Evolutionary conservation across 1,140 invertebrate species (phyloP).

Genomic region (Sweltsa coloradensis): DNA sequence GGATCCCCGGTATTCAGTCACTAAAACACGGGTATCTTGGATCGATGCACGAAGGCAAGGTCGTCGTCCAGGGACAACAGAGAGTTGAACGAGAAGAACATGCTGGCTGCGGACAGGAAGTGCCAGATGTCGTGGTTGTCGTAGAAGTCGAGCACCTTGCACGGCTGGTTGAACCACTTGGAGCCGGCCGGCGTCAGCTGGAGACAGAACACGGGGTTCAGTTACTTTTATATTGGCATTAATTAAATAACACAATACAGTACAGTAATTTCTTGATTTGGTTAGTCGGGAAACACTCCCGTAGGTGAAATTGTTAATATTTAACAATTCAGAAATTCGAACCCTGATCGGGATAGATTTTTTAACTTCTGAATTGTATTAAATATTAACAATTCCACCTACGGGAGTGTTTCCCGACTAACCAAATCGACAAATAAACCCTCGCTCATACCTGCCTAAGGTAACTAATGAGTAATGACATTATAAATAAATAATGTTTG

Average conservation of each 20-base stretch:
- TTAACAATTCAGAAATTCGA: no score
- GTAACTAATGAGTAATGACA: neutral
- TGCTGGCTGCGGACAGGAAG: slow-evolving; percentile 67
- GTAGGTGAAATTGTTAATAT: no score
- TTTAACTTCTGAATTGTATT: no score
- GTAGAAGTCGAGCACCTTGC: slow-evolving; percentile 64
- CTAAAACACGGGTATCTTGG: slow-evolving; percentile 70
- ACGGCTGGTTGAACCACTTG: slow-evolving; percentile 58
- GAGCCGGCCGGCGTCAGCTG: slow-evolving; percentile 68
- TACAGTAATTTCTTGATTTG: no score
- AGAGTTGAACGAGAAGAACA: slow-evolving; percentile 41
- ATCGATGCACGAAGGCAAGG: slow-evolving; percentile 45
- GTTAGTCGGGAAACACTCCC: no score
- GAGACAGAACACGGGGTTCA: slow-evolving; percentile 3
- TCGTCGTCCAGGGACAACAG: slow-evolving; percentile 75
- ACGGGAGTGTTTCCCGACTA: no score
- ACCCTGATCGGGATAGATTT: no score
- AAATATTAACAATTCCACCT: neutral
- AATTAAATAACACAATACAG: slow-evolving; percentile 1
- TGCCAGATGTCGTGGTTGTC: slow-evolving; percentile 88
- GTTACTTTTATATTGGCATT: neutral
- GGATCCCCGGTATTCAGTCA: no score
- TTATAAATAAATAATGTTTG: no score
- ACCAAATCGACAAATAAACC: no score
- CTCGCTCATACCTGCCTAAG: no score